Conservation (phyloP, 2,888 invertebrate species). For the Acrobasis consociella region DNA sequence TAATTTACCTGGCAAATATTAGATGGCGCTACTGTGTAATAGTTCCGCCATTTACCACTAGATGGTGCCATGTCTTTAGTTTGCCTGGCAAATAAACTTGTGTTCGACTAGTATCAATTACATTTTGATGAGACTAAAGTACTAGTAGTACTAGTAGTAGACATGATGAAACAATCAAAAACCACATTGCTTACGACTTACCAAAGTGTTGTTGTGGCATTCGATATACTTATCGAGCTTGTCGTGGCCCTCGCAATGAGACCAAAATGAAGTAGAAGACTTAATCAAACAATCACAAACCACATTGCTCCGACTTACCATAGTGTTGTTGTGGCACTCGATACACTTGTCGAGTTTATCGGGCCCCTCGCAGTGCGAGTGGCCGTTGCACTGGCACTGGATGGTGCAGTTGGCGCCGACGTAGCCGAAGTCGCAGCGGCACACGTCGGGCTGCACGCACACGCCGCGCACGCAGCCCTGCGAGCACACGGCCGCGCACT, state of each 20-base stretch:
- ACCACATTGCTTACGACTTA: slow-evolving; percentile 40
- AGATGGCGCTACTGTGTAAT: no score
- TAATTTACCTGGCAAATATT: no score
- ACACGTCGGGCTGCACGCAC: slow-evolving; percentile 91
- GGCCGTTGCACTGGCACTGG: slow-evolving; percentile 97
- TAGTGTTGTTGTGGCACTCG: slow-evolving; percentile 95
- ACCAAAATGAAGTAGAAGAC: no score
- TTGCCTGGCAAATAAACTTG: no score
- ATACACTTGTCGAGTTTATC: slow-evolving; percentile 91
- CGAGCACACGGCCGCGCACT: slow-evolving; percentile 90
- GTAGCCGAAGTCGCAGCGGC: slow-evolving; percentile 96
- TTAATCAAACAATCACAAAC: no score
- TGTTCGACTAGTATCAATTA: no score
- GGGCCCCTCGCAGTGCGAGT: slow-evolving; percentile 95
- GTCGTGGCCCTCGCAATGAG: slow-evolving; percentile 94
- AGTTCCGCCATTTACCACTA: no score
- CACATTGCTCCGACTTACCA: slow-evolving; percentile 75
- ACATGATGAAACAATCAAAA: no score
- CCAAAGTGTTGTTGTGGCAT: slow-evolving; percentile 96
- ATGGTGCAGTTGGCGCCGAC: slow-evolving; percentile 97
- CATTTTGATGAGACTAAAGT: no score
- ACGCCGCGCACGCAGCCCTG: slow-evolving; percentile 94
- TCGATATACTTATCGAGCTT: slow-evolving; percentile 90
- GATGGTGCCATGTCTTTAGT: no score
- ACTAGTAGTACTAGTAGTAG: no score